Conservation (phyloP, 1,140 invertebrate species). For the Andrena cerasifolii region DNA sequence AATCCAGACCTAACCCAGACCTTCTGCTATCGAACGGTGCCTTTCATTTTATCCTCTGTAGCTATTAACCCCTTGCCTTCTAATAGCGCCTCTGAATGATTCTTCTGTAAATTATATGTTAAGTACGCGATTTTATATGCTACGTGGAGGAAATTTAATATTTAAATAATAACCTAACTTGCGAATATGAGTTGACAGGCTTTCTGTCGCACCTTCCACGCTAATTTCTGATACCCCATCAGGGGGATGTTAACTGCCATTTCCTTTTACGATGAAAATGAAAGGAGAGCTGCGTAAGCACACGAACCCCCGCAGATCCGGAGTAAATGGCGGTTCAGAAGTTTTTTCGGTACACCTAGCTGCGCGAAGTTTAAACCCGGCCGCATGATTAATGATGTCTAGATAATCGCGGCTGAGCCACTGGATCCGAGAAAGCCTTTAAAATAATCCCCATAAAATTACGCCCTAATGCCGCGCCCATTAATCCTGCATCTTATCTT, state of each 20-base stretch:
- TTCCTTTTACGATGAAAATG: neutral
- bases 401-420: conserved; percentile 73
- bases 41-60: conserved; percentile 5
- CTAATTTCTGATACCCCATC: neutral
- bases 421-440: conserved; percentile 73
- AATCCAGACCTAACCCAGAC: too few relatives aligned
- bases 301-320: conserved; percentile 31
- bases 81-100: too few relatives aligned
- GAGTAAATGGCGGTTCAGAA: conserved; percentile 63
- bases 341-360: conserved; percentile 52
- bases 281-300: conserved; percentile 29
- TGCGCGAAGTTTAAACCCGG: conserved; percentile 63
- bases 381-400: conserved; percentile 74
- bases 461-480: conserved; percentile 71
- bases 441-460: conserved; percentile 77
- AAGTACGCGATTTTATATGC: neutral
- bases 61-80: conserved; percentile 13
- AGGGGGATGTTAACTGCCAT: conserved; percentile 24
- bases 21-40: conserved; percentile 43
- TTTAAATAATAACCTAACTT: too few relatives aligned
- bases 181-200: too few relatives aligned
- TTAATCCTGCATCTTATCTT: conserved; percentile 72
- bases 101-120: too few relatives aligned
- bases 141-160: too few relatives aligned
- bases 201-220: too few relatives aligned